A percentile compares a stretch with the other conserved stretches of the same genome.
phyloP scores from a whole-genome alignment of 2,797 vertebrate species.

The Tauraco hartlaubi region DNA sequence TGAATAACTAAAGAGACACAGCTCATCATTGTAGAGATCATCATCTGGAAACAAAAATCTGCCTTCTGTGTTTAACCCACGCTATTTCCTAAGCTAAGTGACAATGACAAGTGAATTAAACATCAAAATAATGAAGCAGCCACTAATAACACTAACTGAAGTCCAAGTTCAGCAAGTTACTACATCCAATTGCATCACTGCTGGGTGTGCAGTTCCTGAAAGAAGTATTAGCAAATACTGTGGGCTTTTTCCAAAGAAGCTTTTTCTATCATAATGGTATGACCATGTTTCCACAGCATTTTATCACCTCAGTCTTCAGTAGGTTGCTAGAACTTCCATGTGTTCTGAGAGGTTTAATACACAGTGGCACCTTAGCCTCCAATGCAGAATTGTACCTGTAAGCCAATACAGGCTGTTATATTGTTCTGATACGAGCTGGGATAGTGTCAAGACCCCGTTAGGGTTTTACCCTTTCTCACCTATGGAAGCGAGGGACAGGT shows the following conservation, averaged over 20 bases:
- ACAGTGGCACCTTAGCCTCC: background rate
- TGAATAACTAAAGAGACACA: background rate
- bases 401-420: background rate
- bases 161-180: background rate
- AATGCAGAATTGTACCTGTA: background rate
- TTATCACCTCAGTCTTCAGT: background rate
- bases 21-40: background rate
- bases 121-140: background rate
- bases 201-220: background rate
- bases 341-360: background rate
- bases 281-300: background rate
- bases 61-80: background rate
- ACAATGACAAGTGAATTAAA: background rate
- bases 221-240: background rate
- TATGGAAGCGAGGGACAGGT: background rate
- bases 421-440: rapidly evolving
- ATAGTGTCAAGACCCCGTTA: background rate
- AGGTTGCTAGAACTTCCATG: background rate
- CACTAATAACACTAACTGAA: background rate
- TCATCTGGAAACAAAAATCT: background rate
- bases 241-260: background rate
- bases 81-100: background rate
- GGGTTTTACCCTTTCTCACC: background rate
- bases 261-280: background rate
- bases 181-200: background rate